These are phyloP conservation scores for Oreochromis aureus DNA, from an alignment of 2,113 vertebrate genomes.

Conservation along the genomic window DNA sequence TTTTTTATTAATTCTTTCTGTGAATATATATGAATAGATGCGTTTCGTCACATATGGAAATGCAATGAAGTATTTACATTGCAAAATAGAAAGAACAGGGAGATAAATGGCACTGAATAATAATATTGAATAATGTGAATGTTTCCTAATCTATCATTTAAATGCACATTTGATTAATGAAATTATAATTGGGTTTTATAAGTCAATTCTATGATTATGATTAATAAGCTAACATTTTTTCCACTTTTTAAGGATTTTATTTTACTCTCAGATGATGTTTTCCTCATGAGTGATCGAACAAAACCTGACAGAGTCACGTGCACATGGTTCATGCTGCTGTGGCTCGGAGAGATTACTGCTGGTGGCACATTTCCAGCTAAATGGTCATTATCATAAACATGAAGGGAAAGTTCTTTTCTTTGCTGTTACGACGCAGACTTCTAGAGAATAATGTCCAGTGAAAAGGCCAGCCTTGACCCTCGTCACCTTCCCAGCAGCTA, in stretches of 20 bases:
- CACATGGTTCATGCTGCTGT: not conserved
- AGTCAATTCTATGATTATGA: not conserved
- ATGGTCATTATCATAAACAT: constrained; percentile 14
- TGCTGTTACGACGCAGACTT: not conserved
- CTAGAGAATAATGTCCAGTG: not conserved
- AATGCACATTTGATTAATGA: not conserved
- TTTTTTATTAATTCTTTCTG: not conserved
- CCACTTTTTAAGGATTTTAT: not conserved
- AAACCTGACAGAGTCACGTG: not conserved
- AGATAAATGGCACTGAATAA: not conserved
- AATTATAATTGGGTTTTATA: not conserved
- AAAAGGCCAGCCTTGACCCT: constrained; percentile 27
- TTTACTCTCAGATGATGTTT: not conserved
- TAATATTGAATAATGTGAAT: not conserved
- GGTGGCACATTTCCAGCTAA: constrained; percentile 6
- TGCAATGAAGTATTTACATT: not conserved
- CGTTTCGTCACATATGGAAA: not conserved
- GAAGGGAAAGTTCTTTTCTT: not conserved
- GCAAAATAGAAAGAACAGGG: not conserved
- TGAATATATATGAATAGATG: not conserved
- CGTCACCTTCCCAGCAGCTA: constrained; percentile 49
- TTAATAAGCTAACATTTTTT: not conserved
- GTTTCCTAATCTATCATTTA: not conserved
- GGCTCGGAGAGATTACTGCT: not conserved
- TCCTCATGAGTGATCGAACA: not conserved